Conservation (phyloP, 1,140 invertebrate genomes). For the Phymorhynchus buccinoides region DNA sequence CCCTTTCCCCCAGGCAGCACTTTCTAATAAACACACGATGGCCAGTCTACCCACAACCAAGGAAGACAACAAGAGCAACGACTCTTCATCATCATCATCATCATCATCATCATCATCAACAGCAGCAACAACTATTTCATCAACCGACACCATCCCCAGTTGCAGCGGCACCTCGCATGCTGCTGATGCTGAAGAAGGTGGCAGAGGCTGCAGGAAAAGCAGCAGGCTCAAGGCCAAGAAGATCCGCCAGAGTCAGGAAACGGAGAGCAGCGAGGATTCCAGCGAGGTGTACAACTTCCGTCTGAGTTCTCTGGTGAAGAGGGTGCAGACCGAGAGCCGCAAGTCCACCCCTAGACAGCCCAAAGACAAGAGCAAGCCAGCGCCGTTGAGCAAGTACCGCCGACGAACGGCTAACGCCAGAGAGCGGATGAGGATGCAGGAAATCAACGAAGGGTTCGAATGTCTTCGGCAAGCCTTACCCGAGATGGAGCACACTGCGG, state of each 20-base stretch:
- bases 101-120: neutral
- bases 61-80: neutral
- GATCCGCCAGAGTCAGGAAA: neutral
- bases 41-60: neutral
- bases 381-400: constrained; percentile 90
- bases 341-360: constrained; percentile 65
- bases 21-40: neutral
- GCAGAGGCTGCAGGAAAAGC: constrained; percentile 3
- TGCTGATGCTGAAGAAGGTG: neutral
- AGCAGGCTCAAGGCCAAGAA: constrained; percentile 31
- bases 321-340: constrained; percentile 74
- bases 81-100: neutral
- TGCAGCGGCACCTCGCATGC: neutral
- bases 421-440: constrained; percentile 87
- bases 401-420: constrained; percentile 91
- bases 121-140: neutral
- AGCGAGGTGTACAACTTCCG: constrained; percentile 75
- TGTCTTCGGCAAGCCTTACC: constrained; percentile 84
- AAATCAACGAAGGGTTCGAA: constrained; percentile 91
- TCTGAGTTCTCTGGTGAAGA: constrained; percentile 75
- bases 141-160: neutral
- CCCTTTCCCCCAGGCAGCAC: no score
- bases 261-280: neutral
- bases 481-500: constrained; percentile 57
- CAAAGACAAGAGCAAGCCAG: constrained; percentile 82